Conservation (phyloP, 2,888 invertebrate genomes). For the Dermolepida albohirtum region DNA sequence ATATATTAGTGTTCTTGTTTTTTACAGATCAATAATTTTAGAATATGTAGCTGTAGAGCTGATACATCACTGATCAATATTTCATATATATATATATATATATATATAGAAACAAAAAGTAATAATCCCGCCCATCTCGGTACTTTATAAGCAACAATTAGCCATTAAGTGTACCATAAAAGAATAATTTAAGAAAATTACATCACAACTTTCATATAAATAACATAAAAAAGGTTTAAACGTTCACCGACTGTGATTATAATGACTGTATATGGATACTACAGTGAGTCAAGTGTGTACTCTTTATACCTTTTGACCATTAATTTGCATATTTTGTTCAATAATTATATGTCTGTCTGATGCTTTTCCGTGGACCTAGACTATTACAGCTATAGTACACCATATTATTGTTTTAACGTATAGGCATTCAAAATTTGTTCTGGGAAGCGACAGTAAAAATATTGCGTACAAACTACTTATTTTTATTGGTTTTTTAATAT, state of each 20-base stretch:
- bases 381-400: not conserved
- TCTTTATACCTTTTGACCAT: not conserved
- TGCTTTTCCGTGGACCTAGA: slow-evolving; percentile 1
- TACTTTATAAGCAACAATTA: slow-evolving; percentile 52
- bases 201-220: slow-evolving; percentile 49
- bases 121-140: slow-evolving; percentile 32
- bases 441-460: too few relatives aligned
- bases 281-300: slow-evolving; percentile 31
- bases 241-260: slow-evolving; percentile 45
- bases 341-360: slow-evolving; percentile 8
- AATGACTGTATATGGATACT: slow-evolving; percentile 45
- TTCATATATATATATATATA: too few relatives aligned
- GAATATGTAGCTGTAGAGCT: too few relatives aligned
- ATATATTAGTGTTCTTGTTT: too few relatives aligned
- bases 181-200: slow-evolving; percentile 52
- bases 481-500: too few relatives aligned
- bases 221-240: slow-evolving; percentile 46
- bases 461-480: too few relatives aligned
- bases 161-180: slow-evolving; percentile 50
- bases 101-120: slow-evolving; percentile 8
- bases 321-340: slow-evolving; percentile 18
- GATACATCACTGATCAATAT: too few relatives aligned
- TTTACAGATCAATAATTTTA: too few relatives aligned
- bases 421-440: too few relatives aligned
- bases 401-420: slow-evolving; percentile 1